A percentile compares a stretch with the other conserved stretches of the same genome.
Conservation (phyloP, 2,797 vertebrate species). For the Cyclura pinguis region DNA sequence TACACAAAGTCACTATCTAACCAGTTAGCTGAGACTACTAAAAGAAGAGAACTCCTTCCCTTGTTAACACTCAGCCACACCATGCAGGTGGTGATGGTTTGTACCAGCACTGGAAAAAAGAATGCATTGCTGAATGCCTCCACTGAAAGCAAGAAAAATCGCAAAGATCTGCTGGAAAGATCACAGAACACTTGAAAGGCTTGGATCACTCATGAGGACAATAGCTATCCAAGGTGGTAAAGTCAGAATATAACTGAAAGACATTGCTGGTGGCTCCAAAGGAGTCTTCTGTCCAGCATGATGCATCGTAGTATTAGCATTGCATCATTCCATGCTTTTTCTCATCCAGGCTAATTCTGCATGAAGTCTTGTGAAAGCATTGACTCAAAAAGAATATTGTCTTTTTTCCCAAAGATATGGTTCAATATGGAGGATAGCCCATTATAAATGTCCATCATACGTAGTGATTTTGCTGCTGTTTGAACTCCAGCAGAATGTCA, state of each 20-base stretch:
- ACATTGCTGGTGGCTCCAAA: not conserved
- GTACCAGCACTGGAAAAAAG: not conserved
- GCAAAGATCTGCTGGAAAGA: not conserved
- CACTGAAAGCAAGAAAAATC: no score
- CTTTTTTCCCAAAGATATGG: not conserved
- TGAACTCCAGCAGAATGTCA: slow-evolving; percentile 37
- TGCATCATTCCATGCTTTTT: not conserved
- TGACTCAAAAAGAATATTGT: not conserved
- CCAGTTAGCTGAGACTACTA: not conserved
- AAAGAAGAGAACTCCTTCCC: not conserved
- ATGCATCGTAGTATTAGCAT: not conserved
- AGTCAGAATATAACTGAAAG: no score
- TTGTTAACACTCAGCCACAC: not conserved
- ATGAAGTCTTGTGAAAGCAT: not conserved
- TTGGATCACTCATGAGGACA: not conserved
- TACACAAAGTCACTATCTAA: not conserved
- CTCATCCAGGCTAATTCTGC: not conserved
- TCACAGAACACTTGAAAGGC: not conserved
- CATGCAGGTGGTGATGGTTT: not conserved
- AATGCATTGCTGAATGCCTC: not conserved
- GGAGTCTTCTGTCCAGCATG: not conserved
- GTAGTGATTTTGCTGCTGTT: not conserved
- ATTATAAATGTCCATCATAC: not conserved
- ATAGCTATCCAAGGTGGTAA: not conserved
- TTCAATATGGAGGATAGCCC: not conserved